These are phyloP conservation scores for Penaeus chinensis DNA, from an alignment of 1,140 invertebrate species.

Conservation along the genomic window DNA sequence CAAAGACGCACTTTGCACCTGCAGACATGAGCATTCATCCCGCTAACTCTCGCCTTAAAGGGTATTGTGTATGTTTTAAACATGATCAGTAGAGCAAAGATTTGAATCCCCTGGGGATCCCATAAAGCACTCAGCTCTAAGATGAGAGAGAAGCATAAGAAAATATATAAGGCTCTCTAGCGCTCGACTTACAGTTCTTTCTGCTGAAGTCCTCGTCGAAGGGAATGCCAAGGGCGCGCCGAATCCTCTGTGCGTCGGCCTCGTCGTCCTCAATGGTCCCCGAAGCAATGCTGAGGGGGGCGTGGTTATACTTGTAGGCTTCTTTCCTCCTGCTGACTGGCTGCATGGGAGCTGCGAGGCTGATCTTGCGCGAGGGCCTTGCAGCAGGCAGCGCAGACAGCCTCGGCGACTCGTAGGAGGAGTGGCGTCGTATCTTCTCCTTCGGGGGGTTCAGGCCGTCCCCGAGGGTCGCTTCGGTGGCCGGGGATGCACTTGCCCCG, in stretches of 20 bases:
- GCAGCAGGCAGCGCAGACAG: neutral
- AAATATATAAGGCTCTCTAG: too few relatives aligned
- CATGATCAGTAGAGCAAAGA: too few relatives aligned
- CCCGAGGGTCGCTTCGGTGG: too few relatives aligned
- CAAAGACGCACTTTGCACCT: too few relatives aligned
- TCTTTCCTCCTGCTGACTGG: slow-evolving; percentile 3
- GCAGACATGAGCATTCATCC: too few relatives aligned
- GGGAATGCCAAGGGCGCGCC: slow-evolving; percentile 33
- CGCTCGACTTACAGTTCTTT: slow-evolving; percentile 40
- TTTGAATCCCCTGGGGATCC: too few relatives aligned
- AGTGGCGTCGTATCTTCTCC: slow-evolving; percentile 20
- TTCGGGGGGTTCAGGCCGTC: too few relatives aligned
- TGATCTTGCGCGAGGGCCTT: slow-evolving; percentile 15
- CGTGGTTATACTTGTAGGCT: slow-evolving; percentile 35
- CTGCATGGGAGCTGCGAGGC: neutral
- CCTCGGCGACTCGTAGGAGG: neutral
- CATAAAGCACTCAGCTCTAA: too few relatives aligned
- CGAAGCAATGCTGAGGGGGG: slow-evolving; percentile 27
- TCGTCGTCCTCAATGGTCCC: neutral
- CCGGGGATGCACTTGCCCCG: too few relatives aligned
- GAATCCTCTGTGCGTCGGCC: slow-evolving; percentile 22
- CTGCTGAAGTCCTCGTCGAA: slow-evolving; percentile 37
- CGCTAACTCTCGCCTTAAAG: too few relatives aligned
- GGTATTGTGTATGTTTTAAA: too few relatives aligned
- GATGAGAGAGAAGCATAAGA: too few relatives aligned